Base-by-base conservation (phyloP, 2,888 invertebrate species). In the Barypeithes pellucidus region DNA sequence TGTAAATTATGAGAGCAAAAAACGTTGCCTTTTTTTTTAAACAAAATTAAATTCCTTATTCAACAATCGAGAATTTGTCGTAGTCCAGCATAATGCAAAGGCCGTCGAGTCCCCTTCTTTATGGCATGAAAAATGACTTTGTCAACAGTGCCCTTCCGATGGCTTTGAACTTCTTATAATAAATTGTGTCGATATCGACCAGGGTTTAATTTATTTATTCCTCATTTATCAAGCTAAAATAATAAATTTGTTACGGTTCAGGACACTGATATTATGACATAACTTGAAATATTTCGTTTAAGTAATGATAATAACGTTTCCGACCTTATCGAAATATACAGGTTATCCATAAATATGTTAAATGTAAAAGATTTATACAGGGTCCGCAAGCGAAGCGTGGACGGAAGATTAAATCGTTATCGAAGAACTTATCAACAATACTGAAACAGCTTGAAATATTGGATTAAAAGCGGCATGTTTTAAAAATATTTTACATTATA, bases 151-250 rank as follows among this genome's bases (percentile, higher is more conserved):
- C 66, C 66, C 66, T 67, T 65, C 50, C 66, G 60, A 72, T 67
- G 12, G 72, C 33, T 66, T 60, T 45, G 72, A 66, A 66, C 60
- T 72, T 36, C 66, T 65, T 43, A 52, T 67, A 67, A 72, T 72
- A 72, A 72, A 72, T 72, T 72, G 67, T 72, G 67, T 43, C 72
- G 52, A 61, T 61, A 67, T 67, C 62, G 60, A 54, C 54, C 67
- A 29, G 12, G 4, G 12, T 29, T 57, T 72, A 67, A 67, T 72
- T 54, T 60, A 50, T 36, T 62, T 69, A 62, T 69, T 22, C 16
- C 69, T 52, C 62, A 36, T 61, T 41, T 69, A 69, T 62, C 52
- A 62, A 61, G 24, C 18, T 59, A 41, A 69, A 61, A 18, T 22
- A 29, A 62, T 62, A 52, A 41, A 62, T 68, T 68, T 39, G 18